Evolutionary conservation across 2,113 vertebrate species (phyloP).

Genomic region (Acrocephalus kingi): DNA sequence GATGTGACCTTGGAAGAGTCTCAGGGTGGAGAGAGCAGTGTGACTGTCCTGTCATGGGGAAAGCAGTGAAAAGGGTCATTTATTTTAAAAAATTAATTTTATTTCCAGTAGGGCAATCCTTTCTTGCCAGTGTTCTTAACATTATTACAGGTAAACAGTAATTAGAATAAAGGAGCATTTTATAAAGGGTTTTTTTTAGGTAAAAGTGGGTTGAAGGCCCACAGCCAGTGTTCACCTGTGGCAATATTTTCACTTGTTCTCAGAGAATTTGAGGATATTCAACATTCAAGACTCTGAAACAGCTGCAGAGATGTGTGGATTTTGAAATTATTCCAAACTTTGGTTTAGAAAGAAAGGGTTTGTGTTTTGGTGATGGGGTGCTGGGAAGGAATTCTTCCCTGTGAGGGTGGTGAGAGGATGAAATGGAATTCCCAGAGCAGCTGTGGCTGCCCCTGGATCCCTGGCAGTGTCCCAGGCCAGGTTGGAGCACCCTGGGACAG

Average conservation of each 20-base stretch:
- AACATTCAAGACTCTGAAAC: not conserved
- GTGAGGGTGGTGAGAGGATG: rapidly evolving
- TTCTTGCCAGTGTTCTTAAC: not conserved
- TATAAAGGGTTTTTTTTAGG: not conserved
- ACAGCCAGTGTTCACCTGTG: not conserved
- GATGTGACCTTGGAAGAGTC: not conserved
- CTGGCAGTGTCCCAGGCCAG: not conserved
- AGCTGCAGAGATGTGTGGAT: not conserved
- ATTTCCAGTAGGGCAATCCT: not conserved
- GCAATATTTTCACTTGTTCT: not conserved
- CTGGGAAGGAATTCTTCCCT: not conserved
- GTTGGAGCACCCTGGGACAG: not conserved
- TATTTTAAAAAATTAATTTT: not conserved
- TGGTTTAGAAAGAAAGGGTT: not conserved
- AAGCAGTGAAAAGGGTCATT: not conserved
- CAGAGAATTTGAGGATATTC: not conserved
- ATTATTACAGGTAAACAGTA: not conserved
- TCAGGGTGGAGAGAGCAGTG: not conserved
- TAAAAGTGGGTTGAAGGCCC: not conserved
- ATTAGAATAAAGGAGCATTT: not conserved
- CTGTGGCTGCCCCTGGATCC: not conserved
- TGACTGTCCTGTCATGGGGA: not conserved
- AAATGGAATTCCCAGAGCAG: not conserved
- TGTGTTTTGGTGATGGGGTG: not conserved
- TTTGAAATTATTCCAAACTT: not conserved